Percentiles rank a stretch among this genome's conserved stretches.
These are phyloP conservation scores for Taeniopygia guttata DNA, from an alignment of 2,797 vertebrate genomes.

Conservation along the genomic window DNA sequence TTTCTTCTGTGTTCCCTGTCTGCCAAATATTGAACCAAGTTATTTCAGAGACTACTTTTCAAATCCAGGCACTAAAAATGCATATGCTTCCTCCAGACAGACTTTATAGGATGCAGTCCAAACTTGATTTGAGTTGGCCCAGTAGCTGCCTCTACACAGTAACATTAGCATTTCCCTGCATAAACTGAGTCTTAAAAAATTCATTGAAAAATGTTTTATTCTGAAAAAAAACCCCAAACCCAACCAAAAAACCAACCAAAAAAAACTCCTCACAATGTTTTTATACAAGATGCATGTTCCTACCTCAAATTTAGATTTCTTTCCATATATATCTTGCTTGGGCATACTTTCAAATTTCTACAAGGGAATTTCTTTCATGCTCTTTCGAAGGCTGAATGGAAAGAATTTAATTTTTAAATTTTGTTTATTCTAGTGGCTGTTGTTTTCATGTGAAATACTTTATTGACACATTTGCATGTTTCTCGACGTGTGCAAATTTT, in stretches of 20 bases:
- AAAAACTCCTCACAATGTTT: not conserved
- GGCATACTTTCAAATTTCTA: not conserved
- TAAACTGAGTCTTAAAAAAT: not conserved
- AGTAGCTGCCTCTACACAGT: not conserved
- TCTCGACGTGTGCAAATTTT: not conserved
- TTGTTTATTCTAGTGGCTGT: not conserved
- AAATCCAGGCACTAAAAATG: not conserved
- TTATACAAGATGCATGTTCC: not conserved
- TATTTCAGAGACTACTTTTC: slow-evolving; percentile 11
- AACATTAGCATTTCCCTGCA: not conserved
- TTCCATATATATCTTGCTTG: not conserved
- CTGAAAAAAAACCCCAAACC: not conserved
- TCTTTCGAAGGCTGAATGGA: not conserved
- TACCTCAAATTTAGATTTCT: not conserved
- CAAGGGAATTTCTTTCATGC: not conserved
- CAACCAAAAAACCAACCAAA: not conserved
- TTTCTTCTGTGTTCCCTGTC: not conserved
- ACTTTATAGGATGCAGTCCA: not conserved
- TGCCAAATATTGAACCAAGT: slow-evolving; percentile 32
- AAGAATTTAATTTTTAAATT: not conserved
- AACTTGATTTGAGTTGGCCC: slow-evolving; percentile 17
- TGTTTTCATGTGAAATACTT: not conserved
- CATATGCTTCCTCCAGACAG: not conserved
- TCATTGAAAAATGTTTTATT: not conserved
- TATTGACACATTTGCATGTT: not conserved